Evolutionary conservation across 37 sponge, comb jelly and placozoan genomes (phyloP).

Genomic region (Diacarnus erythraeanus): DNA sequence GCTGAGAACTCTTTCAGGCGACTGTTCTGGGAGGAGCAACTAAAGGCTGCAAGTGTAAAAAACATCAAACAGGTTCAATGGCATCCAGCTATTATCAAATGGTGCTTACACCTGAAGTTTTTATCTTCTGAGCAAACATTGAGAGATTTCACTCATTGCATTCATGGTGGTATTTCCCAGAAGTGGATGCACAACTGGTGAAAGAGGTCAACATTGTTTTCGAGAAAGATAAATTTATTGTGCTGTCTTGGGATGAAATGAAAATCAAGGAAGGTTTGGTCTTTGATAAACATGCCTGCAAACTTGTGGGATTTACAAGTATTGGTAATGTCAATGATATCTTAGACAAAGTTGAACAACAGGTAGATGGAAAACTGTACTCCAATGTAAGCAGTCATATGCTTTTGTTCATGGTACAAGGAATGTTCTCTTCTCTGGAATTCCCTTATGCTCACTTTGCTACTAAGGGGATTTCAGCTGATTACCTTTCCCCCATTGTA

Average conservation of each 20-base stretch:
- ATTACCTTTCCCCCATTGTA: slow-evolving; percentile 25
- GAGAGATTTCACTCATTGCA: slow-evolving; percentile 32
- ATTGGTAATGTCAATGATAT: slow-evolving; percentile 22
- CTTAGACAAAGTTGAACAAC: slow-evolving; percentile 22
- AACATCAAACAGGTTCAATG: slow-evolving; percentile 39
- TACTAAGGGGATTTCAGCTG: slow-evolving; percentile 16
- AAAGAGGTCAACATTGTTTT: slow-evolving; percentile 26
- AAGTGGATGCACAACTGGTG: slow-evolving; percentile 32
- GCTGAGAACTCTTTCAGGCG: slow-evolving; percentile 43
- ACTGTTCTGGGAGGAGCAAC: slow-evolving; percentile 60
- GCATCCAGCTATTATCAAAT: slow-evolving; percentile 54
- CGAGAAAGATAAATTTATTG: slow-evolving; percentile 31
- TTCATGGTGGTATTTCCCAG: slow-evolving; percentile 26
- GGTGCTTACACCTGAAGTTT: slow-evolving; percentile 52
- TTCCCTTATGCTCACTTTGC: slow-evolving; percentile 46
- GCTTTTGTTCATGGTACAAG: slow-evolving; percentile 42
- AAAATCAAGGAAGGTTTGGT: slow-evolving; percentile 39
- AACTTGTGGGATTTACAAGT: slow-evolving; percentile 38
- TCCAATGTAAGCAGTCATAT: slow-evolving; percentile 29
- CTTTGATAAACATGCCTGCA: slow-evolving; percentile 38
- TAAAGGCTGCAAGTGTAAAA: slow-evolving; percentile 28
- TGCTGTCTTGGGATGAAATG: slow-evolving; percentile 34
- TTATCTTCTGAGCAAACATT: slow-evolving; percentile 47
- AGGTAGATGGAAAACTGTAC: background rate
- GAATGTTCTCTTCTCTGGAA: slow-evolving; percentile 29